Evolutionary conservation across 2,113 vertebrate genomes (phyloP), one percentile per base, ranked within the genome.

Genomic region (Lanius ludovicianus): DNA sequence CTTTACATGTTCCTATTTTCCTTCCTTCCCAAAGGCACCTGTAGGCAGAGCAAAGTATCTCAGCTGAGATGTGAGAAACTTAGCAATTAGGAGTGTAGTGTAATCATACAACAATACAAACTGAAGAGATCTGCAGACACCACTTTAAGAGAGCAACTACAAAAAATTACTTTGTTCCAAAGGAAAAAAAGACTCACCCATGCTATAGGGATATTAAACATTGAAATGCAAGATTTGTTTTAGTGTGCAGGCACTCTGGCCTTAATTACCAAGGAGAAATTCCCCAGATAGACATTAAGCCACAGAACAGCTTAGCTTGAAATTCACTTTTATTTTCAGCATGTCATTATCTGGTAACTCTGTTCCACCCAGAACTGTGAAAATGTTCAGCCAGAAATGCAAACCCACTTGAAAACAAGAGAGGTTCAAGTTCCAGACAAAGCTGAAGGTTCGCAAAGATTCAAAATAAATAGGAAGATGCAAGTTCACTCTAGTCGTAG

Each of bases 231-330:
- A 87, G 78, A 87, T 92, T 84, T 95, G 78, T 95, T 97, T 94
- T 96, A 96, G 87, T 88, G 93, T 94, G 71, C 95, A 93, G 88
- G 75, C 73, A 82, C 79, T 87, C 90, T 83, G 84, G 79, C 93
- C 97, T 97, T 96, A 96, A 97, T 97, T 97, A 96, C 92, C 79
- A 96, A 86, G 63, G 79, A 97, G 83, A 97, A 95, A 95, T 94
- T 87, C 96, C 93, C 92, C 50, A 21, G 78, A 94, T 39, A 56
- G 52, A 67, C 91, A 87, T 93, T 89, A 75, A 93, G 89, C 82
- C 90, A 75, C 79, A 67, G 46, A 89, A 86, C 60, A 73, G 24
- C 42, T 30, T 60, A 83, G 91, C 60, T 90, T 68, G 71, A 94
- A 94, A 87, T 69, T 87, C 56, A 64, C 86, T 73, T 47, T 92